A percentile compares a stretch with the other conserved stretches of the same genome.
Conservation (phyloP, 2,113 vertebrate species). For the Spea multiplicata region DNA sequence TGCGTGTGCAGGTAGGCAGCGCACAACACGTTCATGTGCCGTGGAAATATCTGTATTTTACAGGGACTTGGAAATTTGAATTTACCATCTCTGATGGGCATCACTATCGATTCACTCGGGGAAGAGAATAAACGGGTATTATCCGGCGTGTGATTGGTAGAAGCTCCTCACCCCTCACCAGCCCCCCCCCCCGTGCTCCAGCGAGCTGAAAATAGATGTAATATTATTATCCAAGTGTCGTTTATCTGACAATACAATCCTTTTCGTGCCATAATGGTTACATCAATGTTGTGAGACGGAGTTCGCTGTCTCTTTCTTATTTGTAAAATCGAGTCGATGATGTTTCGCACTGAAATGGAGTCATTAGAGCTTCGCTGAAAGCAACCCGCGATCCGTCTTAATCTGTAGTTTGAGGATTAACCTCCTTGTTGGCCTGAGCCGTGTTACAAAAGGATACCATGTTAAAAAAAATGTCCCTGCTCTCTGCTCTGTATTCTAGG, state of each 20-base stretch:
- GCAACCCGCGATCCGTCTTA: too few species aligned
- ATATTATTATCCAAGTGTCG: background rate
- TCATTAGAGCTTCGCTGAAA: too few species aligned
- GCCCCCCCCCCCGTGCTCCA: background rate
- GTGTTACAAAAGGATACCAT: too few species aligned
- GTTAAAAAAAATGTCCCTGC: too few species aligned
- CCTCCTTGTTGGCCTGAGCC: too few species aligned
- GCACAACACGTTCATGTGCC: too few species aligned
- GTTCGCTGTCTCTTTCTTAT: background rate
- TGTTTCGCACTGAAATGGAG: background rate
- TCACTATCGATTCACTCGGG: constrained; percentile 4
- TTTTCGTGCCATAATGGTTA: constrained; percentile 14
- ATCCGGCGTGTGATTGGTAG: background rate
- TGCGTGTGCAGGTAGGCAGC: too few species aligned
- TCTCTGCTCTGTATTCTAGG: too few species aligned
- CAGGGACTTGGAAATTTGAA: background rate
- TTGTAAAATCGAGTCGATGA: background rate
- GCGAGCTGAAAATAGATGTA: background rate
- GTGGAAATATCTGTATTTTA: background rate
- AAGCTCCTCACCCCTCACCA: background rate
- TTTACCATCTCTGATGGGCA: background rate
- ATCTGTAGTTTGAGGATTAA: too few species aligned
- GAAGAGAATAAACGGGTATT: background rate
- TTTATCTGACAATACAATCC: constrained; percentile 22
- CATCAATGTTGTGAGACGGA: constrained; percentile 4